Evolutionary conservation across 2,888 invertebrate genomes (phyloP), one percentile per base, ranked within the genome.

Genomic region (Lampropteryx suffumata): DNA sequence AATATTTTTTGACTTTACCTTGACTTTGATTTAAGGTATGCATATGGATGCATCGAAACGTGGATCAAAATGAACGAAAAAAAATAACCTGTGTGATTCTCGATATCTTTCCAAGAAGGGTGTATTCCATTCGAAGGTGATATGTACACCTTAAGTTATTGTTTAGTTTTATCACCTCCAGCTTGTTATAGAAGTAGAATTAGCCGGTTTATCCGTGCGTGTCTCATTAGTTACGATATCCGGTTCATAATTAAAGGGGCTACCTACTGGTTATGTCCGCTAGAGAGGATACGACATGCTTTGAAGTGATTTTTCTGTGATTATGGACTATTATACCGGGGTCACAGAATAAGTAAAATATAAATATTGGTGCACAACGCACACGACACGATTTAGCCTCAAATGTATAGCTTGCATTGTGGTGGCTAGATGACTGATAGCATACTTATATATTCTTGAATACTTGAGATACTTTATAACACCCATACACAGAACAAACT

Each of bases 221-320:
- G 62, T 69, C 80, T 86, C 82, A 79, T 88, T 87, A 89, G 66
- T 61, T 48, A 59, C 72, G 74, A 82, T 84, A 81, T 87, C 87
- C 88, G 79, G 84, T 60, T 53, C 57, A 71, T 82, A 85, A 87
- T 88, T 85, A 82, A 78, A 82, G 75, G 76, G 65, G 71, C 61
- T 36, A 26, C 26, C 42, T 51, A 61, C 68, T 62, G 69, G 70
- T 71, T 75, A 69, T 71, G 55, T 80, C 76, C 79, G 76, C 66
- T 61, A 65, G 9, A 52, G 52, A 69, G 69, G 71, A 73, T 76
- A 73, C 79, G 72, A 82, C 71, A 72, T 71, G 82, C 82, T 72
- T 6, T 69, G 59, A 65, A 65, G 67, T 71, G 70, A 84, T 84
- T 79, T 80, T 79, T 80, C 76, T 71, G 34, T 61, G 47, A 57